These are phyloP conservation scores for Chondrosia reniformis DNA, from an alignment of 37 sponge, comb jelly and placozoan species.

Conservation along the genomic window DNA sequence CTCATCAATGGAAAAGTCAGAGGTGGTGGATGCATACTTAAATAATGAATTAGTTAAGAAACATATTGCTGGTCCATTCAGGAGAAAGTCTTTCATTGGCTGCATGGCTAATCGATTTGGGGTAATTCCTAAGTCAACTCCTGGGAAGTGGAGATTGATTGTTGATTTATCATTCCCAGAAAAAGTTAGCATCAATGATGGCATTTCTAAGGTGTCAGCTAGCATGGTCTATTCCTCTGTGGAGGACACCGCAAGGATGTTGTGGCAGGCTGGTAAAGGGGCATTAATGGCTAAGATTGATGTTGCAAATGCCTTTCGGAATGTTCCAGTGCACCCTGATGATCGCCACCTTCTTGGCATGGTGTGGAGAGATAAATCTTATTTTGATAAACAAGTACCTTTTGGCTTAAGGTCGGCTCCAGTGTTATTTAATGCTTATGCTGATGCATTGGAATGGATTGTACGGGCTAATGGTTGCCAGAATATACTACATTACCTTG, in stretches of 20 bases:
- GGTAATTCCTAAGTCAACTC: neutral
- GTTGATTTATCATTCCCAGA: constrained; percentile 1
- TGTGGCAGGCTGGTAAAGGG: neutral
- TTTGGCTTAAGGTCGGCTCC: neutral
- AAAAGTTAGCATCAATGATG: neutral
- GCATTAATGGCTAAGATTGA: neutral
- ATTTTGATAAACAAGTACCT: neutral
- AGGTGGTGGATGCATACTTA: too few species aligned
- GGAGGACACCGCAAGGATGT: neutral
- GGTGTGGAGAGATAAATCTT: too few species aligned
- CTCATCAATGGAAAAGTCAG: too few species aligned
- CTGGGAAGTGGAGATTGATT: neutral
- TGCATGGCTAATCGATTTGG: neutral
- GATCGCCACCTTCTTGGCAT: neutral
- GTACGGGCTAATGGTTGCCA: neutral
- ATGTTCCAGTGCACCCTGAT: neutral
- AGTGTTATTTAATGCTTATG: neutral
- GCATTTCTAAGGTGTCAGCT: neutral
- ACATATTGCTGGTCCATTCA: too few species aligned
- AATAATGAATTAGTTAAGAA: too few species aligned
- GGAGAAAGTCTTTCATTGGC: too few species aligned
- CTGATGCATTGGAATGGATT: neutral
- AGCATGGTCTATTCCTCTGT: neutral
- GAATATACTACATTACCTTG: neutral
- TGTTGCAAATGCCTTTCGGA: neutral